Evolutionary conservation across 2,797 vertebrate species (phyloP).

Genomic region (Oreortyx pictus): DNA sequence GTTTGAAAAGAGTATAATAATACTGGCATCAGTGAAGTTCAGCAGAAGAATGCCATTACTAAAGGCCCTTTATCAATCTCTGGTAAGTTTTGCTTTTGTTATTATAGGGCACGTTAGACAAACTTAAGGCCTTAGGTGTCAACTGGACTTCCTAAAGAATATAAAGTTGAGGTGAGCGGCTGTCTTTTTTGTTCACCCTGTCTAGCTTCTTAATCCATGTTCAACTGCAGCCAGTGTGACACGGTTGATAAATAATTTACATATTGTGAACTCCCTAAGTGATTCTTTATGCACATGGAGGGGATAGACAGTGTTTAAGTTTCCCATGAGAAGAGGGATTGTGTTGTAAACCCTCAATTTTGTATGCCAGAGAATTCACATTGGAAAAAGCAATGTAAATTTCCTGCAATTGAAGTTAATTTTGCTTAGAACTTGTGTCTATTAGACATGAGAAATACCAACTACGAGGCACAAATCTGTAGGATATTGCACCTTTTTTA

Average conservation of each 20-base stretch:
- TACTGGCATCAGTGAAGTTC: not conserved
- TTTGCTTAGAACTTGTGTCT: not conserved
- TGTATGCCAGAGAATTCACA: not conserved
- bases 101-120: not conserved
- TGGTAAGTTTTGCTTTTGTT: not conserved
- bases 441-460: not conserved
- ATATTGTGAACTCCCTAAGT: not conserved
- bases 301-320: not conserved
- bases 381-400: not conserved
- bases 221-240: not conserved
- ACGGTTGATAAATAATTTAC: not conserved
- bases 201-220: conserved; percentile 1
- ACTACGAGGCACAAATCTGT: not conserved
- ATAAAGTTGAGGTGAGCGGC: not conserved
- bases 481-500: not conserved
- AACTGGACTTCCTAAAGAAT: not conserved
- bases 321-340: not conserved
- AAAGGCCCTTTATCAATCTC: not conserved
- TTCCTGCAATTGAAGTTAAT: not conserved
- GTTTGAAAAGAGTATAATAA: not conserved
- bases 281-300: not conserved
- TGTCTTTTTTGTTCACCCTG: conserved; percentile 9
- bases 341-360: not conserved
- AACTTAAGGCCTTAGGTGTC: not conserved
- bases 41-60: not conserved